These are phyloP conservation scores for Heterodera carotae DNA, from an alignment of 1,140 invertebrate species.

Conservation along the genomic window DNA sequence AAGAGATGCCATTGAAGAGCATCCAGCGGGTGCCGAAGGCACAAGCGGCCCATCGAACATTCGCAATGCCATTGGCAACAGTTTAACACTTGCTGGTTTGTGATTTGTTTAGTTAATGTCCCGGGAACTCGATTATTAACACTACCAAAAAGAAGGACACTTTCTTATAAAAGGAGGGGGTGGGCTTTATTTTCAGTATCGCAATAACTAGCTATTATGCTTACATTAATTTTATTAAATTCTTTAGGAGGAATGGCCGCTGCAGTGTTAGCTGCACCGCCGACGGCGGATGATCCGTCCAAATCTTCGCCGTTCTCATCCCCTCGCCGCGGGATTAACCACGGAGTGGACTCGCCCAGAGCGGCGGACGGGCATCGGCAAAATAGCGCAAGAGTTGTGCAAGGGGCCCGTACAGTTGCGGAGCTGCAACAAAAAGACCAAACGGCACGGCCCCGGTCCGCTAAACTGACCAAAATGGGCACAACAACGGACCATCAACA, in stretches of 20 bases:
- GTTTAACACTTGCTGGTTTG: constrained; percentile 41
- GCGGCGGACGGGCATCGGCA: background rate
- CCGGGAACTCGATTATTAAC: too few relatives aligned
- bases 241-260: constrained; percentile 44
- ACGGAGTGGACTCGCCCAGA: background rate
- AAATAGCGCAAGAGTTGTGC: background rate
- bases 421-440: background rate
- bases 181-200: background rate
- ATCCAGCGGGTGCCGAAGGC: background rate
- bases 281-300: too few relatives aligned
- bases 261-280: constrained; percentile 18
- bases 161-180: too few relatives aligned
- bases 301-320: background rate
- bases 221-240: constrained; percentile 4
- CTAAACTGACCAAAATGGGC: constrained; percentile 10
- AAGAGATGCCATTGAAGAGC: background rate
- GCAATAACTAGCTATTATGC: background rate
- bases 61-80: constrained; percentile 32
- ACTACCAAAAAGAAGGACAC: too few relatives aligned
- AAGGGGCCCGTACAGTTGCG: constrained; percentile 20
- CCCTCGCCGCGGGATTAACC: background rate
- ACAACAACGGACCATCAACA: background rate
- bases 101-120: too few relatives aligned
- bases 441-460: background rate
- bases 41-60: constrained; percentile 6